Base-by-base conservation (phyloP, 2,797 vertebrate species). In the Sebastes steindachneri region DNA sequence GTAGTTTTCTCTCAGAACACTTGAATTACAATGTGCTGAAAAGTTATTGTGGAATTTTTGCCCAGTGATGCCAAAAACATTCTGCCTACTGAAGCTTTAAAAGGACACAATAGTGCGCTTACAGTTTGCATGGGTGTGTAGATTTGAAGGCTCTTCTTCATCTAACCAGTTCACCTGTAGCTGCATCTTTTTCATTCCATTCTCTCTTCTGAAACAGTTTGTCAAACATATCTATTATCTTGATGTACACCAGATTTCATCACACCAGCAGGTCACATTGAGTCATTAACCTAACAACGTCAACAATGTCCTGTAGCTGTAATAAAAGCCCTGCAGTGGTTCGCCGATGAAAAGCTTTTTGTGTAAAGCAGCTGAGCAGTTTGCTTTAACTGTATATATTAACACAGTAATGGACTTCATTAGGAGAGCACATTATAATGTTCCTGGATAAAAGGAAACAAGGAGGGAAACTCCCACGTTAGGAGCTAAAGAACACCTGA, bases 41-140 rank as follows among this genome's bases (percentile, higher is more conserved):
- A 0, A 0, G 7, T 51, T 51, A n/a, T 19, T 51, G 3, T 48
- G 17, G 3, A 4, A 17, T 48, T 48, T 48, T 17, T 45, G 7
- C 17, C 45, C 15, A 19, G 0, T 48, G 17, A 48, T 48, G 0
- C 3, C 45, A 8, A 48, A 12, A 48, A 17, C 3, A 48, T 48
- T 8, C 17, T 48, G 45, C 45, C 45, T 48, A 0, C 45, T 48
- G 45, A 0, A 8, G 15, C 17, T 48, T 48, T 48, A n/a, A 45
- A 7, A 15, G 1, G 7, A 54, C 29, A 66, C n/a, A 33, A 10
- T n/a, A 31, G 28, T 11, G 3, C 11, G 19, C 19, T n/a, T 53
- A 53, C 48, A 53, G 11, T 57, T 57, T 51, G 11, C 60, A 23
- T 19, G 9, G 23, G 10, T 33, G 9, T 55, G 29, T 31, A 12